These are phyloP conservation scores for Drosophila suzukii DNA, from an alignment of 1,140 invertebrate species.

Conservation along the genomic window DNA sequence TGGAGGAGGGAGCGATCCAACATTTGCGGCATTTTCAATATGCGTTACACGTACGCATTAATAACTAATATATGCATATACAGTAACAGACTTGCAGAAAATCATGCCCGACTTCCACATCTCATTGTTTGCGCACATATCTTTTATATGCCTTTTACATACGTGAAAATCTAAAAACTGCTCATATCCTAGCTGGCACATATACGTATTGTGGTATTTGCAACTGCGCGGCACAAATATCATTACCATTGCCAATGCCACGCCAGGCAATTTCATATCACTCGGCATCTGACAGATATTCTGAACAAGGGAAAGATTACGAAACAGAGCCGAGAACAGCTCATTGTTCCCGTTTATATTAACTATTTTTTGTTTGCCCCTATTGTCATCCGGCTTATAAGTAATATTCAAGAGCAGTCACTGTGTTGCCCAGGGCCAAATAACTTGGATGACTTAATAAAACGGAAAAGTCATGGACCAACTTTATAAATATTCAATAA, in stretches of 20 bases:
- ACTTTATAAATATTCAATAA: neutral
- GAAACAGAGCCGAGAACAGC: constrained; percentile 8
- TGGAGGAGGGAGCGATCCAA: constrained; percentile 34
- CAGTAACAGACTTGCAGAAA: constrained; percentile 56
- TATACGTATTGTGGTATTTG: constrained; percentile 49
- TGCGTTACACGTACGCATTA: constrained; percentile 80
- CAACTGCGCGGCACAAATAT: constrained; percentile 71
- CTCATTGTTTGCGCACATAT: constrained; percentile 65
- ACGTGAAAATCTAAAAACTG: constrained; percentile 77
- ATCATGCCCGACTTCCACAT: constrained; percentile 39
- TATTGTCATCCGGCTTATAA: constrained; percentile 43
- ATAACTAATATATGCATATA: constrained; percentile 83
- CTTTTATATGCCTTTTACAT: constrained; percentile 26
- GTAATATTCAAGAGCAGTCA: constrained; percentile 30
- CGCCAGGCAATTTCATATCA: constrained; percentile 31
- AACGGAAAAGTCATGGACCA: neutral
- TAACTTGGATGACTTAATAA: constrained; percentile 5
- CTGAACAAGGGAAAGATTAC: constrained; percentile 34
- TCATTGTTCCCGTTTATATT: constrained; percentile 64
- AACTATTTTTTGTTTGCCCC: constrained; percentile 59
- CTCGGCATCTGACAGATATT: constrained; percentile 13
- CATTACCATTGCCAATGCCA: constrained; percentile 76
- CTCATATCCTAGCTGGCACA: constrained; percentile 59
- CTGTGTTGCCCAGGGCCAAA: constrained; percentile 11
- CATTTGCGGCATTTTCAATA: constrained; percentile 73